Base-by-base conservation (phyloP, 2,888 invertebrate species). In the Leptogaster cylindrica region DNA sequence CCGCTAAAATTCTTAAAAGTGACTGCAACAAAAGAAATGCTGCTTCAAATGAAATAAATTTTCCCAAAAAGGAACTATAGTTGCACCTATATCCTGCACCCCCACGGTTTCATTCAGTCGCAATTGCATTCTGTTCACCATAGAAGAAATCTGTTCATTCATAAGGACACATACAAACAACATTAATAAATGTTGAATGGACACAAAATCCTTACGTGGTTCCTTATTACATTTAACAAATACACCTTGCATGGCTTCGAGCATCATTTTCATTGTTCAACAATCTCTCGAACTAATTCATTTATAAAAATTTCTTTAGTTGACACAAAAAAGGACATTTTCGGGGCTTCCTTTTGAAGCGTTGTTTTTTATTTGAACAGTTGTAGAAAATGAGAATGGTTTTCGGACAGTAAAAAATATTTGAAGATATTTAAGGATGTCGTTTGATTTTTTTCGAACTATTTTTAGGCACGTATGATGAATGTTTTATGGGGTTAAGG, bases 141-240 rank as follows among this genome's bases (percentile, higher is more conserved):
- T 33, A 31, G 31, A 52, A 52, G 31, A 51, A 33, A 33, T 18
- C 8, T 16, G 8, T 16, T 12, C 33, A 52, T 52, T 52, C 33
- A 52, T 20, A 28, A 8, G 52, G 10, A n/a, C 52, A 52, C 33
- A n/a, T 10, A 33, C 18, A 52, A 52, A 16, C 3, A 16, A 27
- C 6, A 36, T 33, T 33, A 52, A 33, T 52, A 33, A 4, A 28
- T 5, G n/a, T 2, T 51, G 52, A 52, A 52, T 52, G 33, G 33
- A 33, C 7, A 18, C n/a, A n/a, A n/a, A 31, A 52, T 12, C 28
- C 31, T 16, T 33, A 14, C 52, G 20, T 10, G 31, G n/a, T n/a
- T 52, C 51, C 51, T 51, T 28, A 46, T 27, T 33, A 52, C 31
- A 52, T 18, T 33, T 8, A 28, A 20, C 16, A 52, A 52, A 52